Conservation (phyloP, 2,113 vertebrate species). For the Rhinichthys klamathensis region DNA sequence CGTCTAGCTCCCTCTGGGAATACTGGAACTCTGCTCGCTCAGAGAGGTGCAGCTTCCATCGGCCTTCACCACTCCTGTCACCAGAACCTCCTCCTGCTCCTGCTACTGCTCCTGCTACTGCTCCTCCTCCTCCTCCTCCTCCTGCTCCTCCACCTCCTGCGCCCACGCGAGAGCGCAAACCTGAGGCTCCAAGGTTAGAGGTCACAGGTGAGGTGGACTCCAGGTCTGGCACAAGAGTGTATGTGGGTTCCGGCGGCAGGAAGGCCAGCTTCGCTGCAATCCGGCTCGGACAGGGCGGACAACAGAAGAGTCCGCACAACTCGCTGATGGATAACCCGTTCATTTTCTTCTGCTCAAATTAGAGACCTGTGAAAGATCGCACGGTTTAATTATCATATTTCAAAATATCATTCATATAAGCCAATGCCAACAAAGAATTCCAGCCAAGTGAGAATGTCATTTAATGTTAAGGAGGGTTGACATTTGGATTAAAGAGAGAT, state of each 20-base stretch:
- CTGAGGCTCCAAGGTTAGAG: conserved; percentile 69
- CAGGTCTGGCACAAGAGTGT: conserved; percentile 86
- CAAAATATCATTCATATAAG: background rate
- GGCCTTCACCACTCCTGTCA: conserved; percentile 59
- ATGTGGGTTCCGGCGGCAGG: conserved; percentile 94
- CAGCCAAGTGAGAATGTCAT: conserved; percentile 27
- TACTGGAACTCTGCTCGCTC: conserved; percentile 97
- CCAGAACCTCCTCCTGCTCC: conserved; percentile 49
- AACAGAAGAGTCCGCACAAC: conserved; percentile 98
- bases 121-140: conserved; percentile 31
- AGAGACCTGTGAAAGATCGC: conserved; percentile 48
- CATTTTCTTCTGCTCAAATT: conserved; percentile 74
- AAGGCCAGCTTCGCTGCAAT: conserved; percentile 97
- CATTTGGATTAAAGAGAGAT: conserved; percentile 31
- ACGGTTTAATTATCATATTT: conserved; percentile 11
- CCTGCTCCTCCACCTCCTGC: conserved; percentile 61
- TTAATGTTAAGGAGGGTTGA: conserved; percentile 12
- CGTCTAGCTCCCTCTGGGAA: conserved; percentile 92
- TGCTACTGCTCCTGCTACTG: conserved; percentile 34
- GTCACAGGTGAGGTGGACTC: conserved; percentile 75
- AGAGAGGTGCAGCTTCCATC: conserved; percentile 92
- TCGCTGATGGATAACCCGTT: conserved; percentile 95
- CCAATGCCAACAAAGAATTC: background rate
- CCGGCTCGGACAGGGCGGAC: conserved; percentile 96
- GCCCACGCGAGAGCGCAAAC: conserved; percentile 72